Evolutionary conservation across 2,113 vertebrate genomes (phyloP), one percentile per base, ranked within the genome.

Genomic region (Hippocampus barbouri): DNA sequence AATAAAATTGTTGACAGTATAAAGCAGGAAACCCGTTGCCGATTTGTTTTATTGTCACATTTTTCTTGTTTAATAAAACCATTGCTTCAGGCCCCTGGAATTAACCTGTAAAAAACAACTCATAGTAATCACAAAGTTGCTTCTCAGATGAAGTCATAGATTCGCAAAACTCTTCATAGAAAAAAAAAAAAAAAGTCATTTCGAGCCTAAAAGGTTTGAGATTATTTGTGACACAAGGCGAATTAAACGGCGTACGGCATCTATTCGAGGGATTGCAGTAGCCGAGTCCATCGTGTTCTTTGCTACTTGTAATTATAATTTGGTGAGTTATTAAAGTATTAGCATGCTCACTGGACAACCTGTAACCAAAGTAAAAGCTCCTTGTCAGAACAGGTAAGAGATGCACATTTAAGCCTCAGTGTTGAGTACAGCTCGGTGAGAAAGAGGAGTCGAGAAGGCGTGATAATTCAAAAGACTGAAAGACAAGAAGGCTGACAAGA

Each of bases 361-460:
- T 57, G 54, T 25, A 57, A 57, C 25, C 27, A 8, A 16, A 60
- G 5, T 60, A 30, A 61, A 34, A 34, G 27, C 15, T 61, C 27
- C 27, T 20, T 61, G 27, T 61, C 27, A 34, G 27, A 34, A 61
- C 7, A 61, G 12, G 27, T 61, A 27, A 27, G 27, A 16, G 27
- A 18, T 61, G 59, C 27, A 56, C 18, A 27, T 16, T 69, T 23
- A n/a, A 56, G 30, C 30, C 30, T 34, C 4, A 34, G 43, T 40
- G 71, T 20, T 62, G 61, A 68, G 59, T 61, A 62, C 53, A 72
- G 53, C 63, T 27, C 27, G 68, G 38, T 51, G 9, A 69, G 66
- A 68, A 21, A 68, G 67, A 74, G 23, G 20, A 75, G 59, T 18
- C 71, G 51, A 73, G 61, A 14, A 27, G 27, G 45, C 23, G 27